These are phyloP conservation scores for Hetaerina americana DNA, from an alignment of 1,140 invertebrate species.

Conservation along the genomic window DNA sequence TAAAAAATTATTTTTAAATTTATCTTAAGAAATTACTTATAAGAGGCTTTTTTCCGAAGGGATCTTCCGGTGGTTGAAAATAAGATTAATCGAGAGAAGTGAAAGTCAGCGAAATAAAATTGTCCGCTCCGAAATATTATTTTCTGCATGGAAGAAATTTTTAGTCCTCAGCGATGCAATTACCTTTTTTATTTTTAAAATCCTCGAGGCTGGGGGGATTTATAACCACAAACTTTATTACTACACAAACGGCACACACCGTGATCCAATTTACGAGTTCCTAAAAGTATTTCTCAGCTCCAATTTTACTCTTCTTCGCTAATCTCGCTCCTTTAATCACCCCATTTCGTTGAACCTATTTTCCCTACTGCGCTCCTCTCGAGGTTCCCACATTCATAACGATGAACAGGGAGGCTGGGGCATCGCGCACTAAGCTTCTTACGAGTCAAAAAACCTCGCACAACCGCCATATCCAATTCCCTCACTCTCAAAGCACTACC, in stretches of 20 bases:
- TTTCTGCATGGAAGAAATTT: too few relatives aligned
- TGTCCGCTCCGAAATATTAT: too few relatives aligned
- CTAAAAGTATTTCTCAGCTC: background rate
- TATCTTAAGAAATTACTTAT: too few relatives aligned
- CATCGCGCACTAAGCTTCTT: background rate
- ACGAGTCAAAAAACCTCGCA: too few relatives aligned
- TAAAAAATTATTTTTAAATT: too few relatives aligned
- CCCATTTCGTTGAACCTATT: background rate
- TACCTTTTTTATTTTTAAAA: too few relatives aligned
- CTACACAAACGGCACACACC: background rate
- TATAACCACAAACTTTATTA: background rate
- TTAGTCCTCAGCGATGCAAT: too few relatives aligned
- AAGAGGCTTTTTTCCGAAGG: background rate
- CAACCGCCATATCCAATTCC: background rate
- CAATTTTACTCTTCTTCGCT: background rate
- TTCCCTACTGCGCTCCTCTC: background rate
- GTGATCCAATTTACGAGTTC: background rate
- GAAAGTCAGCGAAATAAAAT: background rate
- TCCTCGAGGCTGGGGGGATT: background rate
- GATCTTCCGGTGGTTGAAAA: background rate
- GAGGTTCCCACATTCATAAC: background rate
- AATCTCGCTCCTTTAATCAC: background rate
- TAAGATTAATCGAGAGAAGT: background rate
- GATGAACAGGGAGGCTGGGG: background rate
- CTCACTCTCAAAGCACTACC: background rate